Percentiles rank a stretch among this genome's conserved stretches.
phyloP scores from a whole-genome alignment of 2,888 invertebrate species.

The Sycophila texana region DNA sequence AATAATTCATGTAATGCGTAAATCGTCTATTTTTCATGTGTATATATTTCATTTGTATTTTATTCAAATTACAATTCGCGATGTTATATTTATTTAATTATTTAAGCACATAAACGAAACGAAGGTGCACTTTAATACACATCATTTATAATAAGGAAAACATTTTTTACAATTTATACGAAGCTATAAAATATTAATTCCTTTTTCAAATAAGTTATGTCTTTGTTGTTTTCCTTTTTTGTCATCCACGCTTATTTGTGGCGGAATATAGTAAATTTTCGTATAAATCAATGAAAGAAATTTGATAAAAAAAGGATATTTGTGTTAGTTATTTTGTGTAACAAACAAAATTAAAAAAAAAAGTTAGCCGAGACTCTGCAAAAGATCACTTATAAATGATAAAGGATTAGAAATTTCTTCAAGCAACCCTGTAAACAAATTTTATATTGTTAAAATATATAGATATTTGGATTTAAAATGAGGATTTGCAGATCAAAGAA shows the following conservation, averaged over 20 bases:
- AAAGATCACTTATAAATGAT: conserved; percentile 78
- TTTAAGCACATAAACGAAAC: conserved; percentile 52
- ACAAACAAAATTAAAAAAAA: conserved; percentile 51
- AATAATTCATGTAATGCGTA: background rate
- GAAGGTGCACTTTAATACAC: conserved; percentile 39
- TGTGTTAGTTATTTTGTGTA: conserved; percentile 48
- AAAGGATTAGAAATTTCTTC: conserved; percentile 83
- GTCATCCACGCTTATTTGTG: too few relatives aligned
- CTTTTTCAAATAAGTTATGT: conserved; percentile 38
- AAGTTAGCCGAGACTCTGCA: conserved; percentile 74
- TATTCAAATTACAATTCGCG: conserved; percentile 17
- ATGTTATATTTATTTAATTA: conserved; percentile 34
- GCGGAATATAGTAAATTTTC: too few relatives aligned
- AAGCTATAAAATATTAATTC: conserved; percentile 50
- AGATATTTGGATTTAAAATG: conserved; percentile 14
- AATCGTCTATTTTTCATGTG: conserved; percentile 34
- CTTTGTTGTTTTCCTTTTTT: conserved; percentile 16
- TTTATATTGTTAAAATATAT: conserved; percentile 28
- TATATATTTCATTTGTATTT: conserved; percentile 36
- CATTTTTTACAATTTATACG: conserved; percentile 52
- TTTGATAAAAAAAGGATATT: conserved; percentile 49
- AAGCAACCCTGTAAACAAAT: conserved; percentile 78
- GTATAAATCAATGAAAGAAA: conserved; percentile 7
- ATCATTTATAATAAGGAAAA: conserved; percentile 51
- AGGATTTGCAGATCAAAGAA: background rate